phyloP scores from a whole-genome alignment of 2,888 invertebrate species.

The Lymantria dispar region DNA sequence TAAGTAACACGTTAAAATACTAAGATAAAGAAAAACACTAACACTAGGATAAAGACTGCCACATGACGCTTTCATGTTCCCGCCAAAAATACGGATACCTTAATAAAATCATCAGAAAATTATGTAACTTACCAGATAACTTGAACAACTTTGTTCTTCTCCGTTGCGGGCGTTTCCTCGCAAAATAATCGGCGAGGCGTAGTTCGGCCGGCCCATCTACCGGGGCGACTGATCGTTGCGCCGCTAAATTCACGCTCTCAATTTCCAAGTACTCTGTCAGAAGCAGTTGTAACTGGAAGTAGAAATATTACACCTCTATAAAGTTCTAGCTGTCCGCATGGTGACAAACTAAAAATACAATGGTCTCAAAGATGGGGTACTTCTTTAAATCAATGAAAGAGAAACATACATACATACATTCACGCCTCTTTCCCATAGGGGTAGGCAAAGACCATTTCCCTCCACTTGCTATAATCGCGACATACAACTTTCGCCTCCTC shows the following conservation, averaged over 20 bases:
- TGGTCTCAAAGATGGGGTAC: too few species aligned
- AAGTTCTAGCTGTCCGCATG: neutral
- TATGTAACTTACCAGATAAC: constrained; percentile 41
- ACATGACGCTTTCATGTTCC: too few species aligned
- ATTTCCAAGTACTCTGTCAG: constrained; percentile 94
- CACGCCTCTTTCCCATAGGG: too few species aligned
- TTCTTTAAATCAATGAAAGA: too few species aligned
- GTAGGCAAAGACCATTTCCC: too few species aligned
- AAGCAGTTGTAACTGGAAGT: constrained; percentile 89
- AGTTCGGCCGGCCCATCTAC: constrained; percentile 32
- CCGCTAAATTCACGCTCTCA: constrained; percentile 87
- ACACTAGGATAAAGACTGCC: too few species aligned
- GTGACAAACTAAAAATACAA: neutral
- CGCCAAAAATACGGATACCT: too few species aligned
- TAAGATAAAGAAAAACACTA: too few species aligned
- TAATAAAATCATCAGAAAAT: too few species aligned
- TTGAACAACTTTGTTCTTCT: constrained; percentile 58
- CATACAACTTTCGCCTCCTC: too few species aligned
- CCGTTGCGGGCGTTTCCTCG: constrained; percentile 56
- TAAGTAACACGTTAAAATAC: too few species aligned
- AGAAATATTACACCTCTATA: neutral
- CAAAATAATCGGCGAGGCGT: constrained; percentile 64
- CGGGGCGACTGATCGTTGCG: constrained; percentile 51
- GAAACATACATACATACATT: neutral
- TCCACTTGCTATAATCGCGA: too few species aligned